Conservation (phyloP, 2,113 vertebrate genomes). For the Tylochromis polylepis region DNA sequence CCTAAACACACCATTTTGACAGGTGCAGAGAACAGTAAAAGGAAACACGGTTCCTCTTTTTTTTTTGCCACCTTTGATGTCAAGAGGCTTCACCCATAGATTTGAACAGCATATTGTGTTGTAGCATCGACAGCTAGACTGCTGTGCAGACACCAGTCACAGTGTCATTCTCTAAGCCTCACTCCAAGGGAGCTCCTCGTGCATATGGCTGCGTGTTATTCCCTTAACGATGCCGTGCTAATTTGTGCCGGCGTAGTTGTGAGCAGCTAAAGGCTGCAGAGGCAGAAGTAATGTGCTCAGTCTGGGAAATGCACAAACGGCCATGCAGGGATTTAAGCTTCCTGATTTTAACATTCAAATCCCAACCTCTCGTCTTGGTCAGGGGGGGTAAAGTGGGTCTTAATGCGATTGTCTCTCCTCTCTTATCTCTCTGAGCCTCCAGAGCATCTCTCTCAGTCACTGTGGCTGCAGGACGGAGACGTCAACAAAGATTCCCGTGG, state of each 20-base stretch:
- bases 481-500: constrained; percentile 28
- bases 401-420: constrained; percentile 58
- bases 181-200: neutral
- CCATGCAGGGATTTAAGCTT: constrained; percentile 11
- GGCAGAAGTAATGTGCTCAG: neutral
- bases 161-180: constrained; percentile 10
- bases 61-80: constrained; percentile 45
- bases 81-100: constrained; percentile 37
- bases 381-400: constrained; percentile 25
- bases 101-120: constrained; percentile 26
- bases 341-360: constrained; percentile 38
- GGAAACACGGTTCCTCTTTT: constrained; percentile 21
- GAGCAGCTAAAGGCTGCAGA: neutral
- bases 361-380: constrained; percentile 41
- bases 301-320: constrained; percentile 10
- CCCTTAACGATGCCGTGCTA: constrained; percentile 2
- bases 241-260: constrained; percentile 14
- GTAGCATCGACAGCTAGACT: constrained; percentile 24
- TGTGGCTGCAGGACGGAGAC: constrained; percentile 17
- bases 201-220: neutral
- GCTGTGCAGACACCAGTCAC: constrained; percentile 21
- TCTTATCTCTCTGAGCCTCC: constrained; percentile 44
- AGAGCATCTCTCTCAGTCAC: constrained; percentile 24
- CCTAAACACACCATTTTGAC: constrained; percentile 27
- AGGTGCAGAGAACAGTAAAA: constrained; percentile 48